Base-by-base conservation (phyloP, 2,888 invertebrate species). In the Tupiocoris notatus region DNA sequence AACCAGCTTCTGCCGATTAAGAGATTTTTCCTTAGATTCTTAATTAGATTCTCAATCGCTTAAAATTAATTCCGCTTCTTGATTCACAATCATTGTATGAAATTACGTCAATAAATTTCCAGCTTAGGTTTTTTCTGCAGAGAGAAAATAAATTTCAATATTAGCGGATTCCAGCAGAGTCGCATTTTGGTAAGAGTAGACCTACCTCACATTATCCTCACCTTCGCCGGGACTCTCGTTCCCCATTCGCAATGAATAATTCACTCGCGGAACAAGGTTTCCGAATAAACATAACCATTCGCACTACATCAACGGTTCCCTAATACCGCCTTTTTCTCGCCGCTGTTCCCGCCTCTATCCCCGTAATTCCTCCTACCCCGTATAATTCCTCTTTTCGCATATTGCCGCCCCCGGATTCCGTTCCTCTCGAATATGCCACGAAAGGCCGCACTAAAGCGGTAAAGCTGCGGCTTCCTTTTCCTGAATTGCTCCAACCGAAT, bases 251-350 rank as follows among this genome's bases (percentile, higher is more conserved):
- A 67, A 67, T 67, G 67, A 67, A 67, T 67, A 56, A 67, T 67
- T 67, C 56, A 57, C 67, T 56, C 22, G 67, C 39, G 56, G 22
- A 67, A 67, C 67, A 67, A 67, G 67, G 67, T 67, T 67, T 67
- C 67, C 67, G 67, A 67, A 67, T 67, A 67, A 67, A 67, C 67
- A 67, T 67, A 67, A 67, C 67, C 67, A 67, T 67, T 67, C 67
- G 67, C 67, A 67, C 56, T 67, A 67, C 57, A 67, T 57, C 67
- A 67, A 39, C 67, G 67, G 56, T 56, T 67, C 56, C 67, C 21
- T 67, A 67, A 67, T 57, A 57, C 67, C 67, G 39, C 39, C 39
- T 39, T 39, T 39, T 39, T 39, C 39, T 22, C 67, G 21, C 67
- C 67, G n/a, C n/a, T 21, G 39, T 67, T n/a, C 56, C 18, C 23